Percentiles rank a stretch among this genome's conserved stretches.
phyloP scores from a whole-genome alignment of 2,797 vertebrate species.

The Jordanella pulchra region DNA sequence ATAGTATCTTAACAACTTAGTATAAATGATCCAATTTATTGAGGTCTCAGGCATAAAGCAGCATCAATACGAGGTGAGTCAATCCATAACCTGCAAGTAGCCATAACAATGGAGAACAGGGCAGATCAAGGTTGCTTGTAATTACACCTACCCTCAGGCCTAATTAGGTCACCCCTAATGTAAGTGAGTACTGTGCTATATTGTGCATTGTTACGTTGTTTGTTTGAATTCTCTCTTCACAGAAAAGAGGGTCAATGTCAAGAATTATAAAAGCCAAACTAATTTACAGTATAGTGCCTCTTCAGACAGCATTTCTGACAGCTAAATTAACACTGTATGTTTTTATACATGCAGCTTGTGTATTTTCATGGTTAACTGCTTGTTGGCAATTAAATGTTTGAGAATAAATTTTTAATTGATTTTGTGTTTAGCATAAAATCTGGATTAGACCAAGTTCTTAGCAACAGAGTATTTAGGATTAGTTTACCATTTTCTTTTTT shows the following conservation, averaged over 20 bases:
- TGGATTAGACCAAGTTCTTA: no score
- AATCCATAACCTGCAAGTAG: slow-evolving; percentile 60
- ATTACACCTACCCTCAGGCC: slow-evolving; percentile 72
- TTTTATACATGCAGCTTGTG: no score
- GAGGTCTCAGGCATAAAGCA: slow-evolving; percentile 16
- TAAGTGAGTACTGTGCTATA: slow-evolving; percentile 58
- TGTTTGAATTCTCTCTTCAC: slow-evolving; percentile 29
- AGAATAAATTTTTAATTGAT: no score
- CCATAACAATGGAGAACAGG: slow-evolving; percentile 68
- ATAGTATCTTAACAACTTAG: slow-evolving; percentile 18
- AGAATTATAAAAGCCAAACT: slow-evolving; percentile 49
- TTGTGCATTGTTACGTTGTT: slow-evolving; percentile 33
- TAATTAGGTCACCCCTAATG: slow-evolving; percentile 74
- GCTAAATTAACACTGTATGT: no score
- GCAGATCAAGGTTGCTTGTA: slow-evolving; percentile 74
- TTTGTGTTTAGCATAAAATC: no score
- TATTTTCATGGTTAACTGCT: no score
- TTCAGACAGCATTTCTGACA: no score
- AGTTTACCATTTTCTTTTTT: no score
- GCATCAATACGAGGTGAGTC: slow-evolving; percentile 33
- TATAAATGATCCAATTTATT: slow-evolving; percentile 34
- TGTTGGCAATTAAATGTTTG: no score
- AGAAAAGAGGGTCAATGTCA: slow-evolving; percentile 40
- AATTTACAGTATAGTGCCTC: slow-evolving; percentile 37
- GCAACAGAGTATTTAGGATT: no score